A percentile compares a stretch with the other conserved stretches of the same genome.
These are phyloP conservation scores for Danio choprae DNA, from an alignment of 2,797 vertebrate genomes.

Conservation along the genomic window DNA sequence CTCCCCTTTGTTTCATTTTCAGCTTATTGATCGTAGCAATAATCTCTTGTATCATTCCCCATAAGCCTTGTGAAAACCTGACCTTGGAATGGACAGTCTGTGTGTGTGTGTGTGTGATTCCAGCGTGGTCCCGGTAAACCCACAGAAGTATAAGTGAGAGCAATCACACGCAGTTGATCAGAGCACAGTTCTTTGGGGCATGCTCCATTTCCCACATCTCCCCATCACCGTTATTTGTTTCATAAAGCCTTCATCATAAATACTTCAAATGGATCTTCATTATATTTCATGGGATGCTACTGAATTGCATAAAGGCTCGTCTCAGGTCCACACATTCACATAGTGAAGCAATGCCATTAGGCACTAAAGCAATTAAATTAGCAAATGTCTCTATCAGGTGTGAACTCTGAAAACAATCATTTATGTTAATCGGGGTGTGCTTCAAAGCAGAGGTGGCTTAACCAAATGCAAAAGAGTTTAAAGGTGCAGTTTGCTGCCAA, in stretches of 20 bases:
- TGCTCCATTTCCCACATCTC: conserved; percentile 48
- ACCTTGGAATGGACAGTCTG: conserved; percentile 80
- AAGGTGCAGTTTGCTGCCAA: conserved; percentile 17
- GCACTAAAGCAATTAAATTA: conserved; percentile 36
- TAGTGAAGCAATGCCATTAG: conserved; percentile 39
- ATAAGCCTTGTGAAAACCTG: conserved; percentile 82
- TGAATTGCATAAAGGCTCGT: conserved; percentile 28
- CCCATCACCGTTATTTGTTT: conserved; percentile 62
- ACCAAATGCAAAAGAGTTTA: conserved; percentile 8
- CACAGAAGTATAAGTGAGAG: conserved; percentile 48
- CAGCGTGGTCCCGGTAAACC: conserved; percentile 35
- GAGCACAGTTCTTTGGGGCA: conserved; percentile 48
- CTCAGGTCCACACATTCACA: conserved; percentile 17
- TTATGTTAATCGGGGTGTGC: conserved; percentile 5
- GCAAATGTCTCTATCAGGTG: conserved; percentile 22
- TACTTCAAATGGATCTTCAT: conserved; percentile 49
- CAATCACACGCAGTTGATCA: conserved; percentile 55
- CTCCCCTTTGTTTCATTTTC: conserved; percentile 85
- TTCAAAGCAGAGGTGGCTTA: conserved; percentile 16
- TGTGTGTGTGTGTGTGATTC: conserved; percentile 34
- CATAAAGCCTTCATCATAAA: conserved; percentile 60
- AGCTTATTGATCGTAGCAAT: conserved; percentile 86
- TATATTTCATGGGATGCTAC: conserved; percentile 36
- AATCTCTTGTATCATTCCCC: conserved; percentile 85
- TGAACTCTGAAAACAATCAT: conserved; percentile 20